phyloP scores from a whole-genome alignment of 2,797 vertebrate genomes.

The Labeo calbasu region DNA sequence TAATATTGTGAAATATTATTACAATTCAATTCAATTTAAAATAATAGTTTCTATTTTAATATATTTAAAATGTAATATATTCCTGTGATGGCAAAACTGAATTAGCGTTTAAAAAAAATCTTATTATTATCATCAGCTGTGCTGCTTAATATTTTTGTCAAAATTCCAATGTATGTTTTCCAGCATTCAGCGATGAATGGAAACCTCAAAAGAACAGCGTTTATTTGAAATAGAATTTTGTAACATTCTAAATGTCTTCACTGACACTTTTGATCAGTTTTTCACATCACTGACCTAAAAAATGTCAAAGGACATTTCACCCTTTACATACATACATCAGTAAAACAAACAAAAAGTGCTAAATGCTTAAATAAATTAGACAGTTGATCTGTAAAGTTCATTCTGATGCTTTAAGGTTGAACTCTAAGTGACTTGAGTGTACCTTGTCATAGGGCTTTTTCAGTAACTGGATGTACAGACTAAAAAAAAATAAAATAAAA shows the following conservation, averaged over 20 bases:
- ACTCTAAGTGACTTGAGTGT: not conserved
- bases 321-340: not conserved
- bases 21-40: not conserved
- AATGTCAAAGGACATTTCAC: not conserved
- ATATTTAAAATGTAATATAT: not conserved
- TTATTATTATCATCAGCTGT: not conserved
- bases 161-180: not conserved
- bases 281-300: slow-evolving; percentile 10
- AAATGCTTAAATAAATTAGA: slow-evolving; percentile 24
- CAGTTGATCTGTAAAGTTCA: not conserved
- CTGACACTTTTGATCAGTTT: not conserved
- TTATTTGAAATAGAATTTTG: not conserved
- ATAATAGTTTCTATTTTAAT: not conserved
- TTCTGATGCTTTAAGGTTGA: not conserved
- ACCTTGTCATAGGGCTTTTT: slow-evolving; percentile 21
- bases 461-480: not conserved
- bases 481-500: not conserved
- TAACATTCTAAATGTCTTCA: not conserved
- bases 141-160: not conserved
- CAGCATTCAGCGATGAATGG: not conserved
- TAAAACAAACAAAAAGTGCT: not conserved
- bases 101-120: not conserved
- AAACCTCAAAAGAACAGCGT: not conserved
- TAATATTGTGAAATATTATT: not conserved
- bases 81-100: not conserved